Base-by-base conservation (phyloP, 2,888 invertebrate genomes). In the Druceiella hillmani region DNA sequence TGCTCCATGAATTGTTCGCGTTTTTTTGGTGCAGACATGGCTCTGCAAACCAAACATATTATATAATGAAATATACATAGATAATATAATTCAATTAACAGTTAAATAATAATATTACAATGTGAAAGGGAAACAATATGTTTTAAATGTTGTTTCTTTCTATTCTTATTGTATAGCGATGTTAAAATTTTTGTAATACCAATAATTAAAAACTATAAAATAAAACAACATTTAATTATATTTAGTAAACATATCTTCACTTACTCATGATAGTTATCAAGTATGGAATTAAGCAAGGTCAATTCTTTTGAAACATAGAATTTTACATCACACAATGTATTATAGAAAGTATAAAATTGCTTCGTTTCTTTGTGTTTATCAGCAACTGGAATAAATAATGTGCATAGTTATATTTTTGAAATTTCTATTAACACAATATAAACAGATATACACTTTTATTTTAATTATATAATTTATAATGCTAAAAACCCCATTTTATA, bases 301-400 rank as follows among this genome's bases (percentile, higher is more conserved):
- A 94, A 74, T 66, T 98, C 97, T 60, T 94, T 95, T 46, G 84
- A 85, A 55, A 95, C 79, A 61, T 95, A 97, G 25, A 87, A 73
- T 62, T 90, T 87, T n/a, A 90, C 89, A 66, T 97, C 95, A 59
- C 92, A 87, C 36, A 97, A 70, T 2, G 93, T 93, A 62, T 99
- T 98, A 66, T 94, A 94, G 44, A 97, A 75, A 25, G 91, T 92
- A 61, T 89, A 98, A 71, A 92, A 95, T 72, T 97, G 94, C 63
- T 97, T 97, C 0, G 97, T 97, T 75, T 98, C 95, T 58, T 88
- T 86, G 61, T 97, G 94, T 55, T 92, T 95, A 16, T 88, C 86
- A 44, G 93, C 87, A 56, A 98, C 93, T 93, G 66, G 43, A 78
- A n/a, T n/a, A n/a, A n/a, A n/a, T n/a, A n/a, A n/a, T n/a, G n/a